phyloP scores from a whole-genome alignment of 2,797 vertebrate species.

The Pempheris klunzingeri region DNA sequence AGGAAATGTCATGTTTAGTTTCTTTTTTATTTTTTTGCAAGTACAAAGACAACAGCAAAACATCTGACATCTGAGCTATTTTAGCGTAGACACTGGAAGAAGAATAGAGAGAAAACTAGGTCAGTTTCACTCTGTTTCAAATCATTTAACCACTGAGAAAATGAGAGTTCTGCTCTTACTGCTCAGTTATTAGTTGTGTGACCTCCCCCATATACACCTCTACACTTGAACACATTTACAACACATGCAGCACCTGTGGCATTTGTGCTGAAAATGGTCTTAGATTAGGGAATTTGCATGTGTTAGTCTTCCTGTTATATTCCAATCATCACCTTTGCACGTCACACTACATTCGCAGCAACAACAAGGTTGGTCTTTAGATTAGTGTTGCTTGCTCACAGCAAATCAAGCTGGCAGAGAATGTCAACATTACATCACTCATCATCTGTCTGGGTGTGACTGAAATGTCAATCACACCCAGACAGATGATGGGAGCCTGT shows the following conservation, averaged over 20 bases:
- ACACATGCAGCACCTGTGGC: background rate
- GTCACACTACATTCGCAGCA: background rate
- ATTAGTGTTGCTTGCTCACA: background rate
- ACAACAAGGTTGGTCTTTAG: background rate
- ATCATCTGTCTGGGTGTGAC: background rate
- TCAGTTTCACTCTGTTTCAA: background rate
- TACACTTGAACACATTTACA: background rate
- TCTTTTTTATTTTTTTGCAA: too few relatives aligned
- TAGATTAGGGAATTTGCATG: too few relatives aligned
- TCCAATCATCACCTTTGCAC: background rate
- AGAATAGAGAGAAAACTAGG: background rate
- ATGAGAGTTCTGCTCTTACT: background rate
- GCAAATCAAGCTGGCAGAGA: background rate
- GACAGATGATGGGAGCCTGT: too few relatives aligned
- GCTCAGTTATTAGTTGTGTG: background rate
- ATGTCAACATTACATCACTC: background rate
- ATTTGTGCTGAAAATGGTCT: background rate
- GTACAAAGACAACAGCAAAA: background rate
- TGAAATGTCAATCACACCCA: too few relatives aligned
- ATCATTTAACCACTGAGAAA: background rate
- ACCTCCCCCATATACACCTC: background rate
- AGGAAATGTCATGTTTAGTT: constrained; percentile 6
- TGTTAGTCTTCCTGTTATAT: background rate
- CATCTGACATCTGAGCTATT: background rate
- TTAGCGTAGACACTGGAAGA: background rate